Percentiles rank a stretch among this genome's conserved stretches.
phyloP scores from a whole-genome alignment of 2,888 invertebrate species.

The Hydriomena furcata region DNA sequence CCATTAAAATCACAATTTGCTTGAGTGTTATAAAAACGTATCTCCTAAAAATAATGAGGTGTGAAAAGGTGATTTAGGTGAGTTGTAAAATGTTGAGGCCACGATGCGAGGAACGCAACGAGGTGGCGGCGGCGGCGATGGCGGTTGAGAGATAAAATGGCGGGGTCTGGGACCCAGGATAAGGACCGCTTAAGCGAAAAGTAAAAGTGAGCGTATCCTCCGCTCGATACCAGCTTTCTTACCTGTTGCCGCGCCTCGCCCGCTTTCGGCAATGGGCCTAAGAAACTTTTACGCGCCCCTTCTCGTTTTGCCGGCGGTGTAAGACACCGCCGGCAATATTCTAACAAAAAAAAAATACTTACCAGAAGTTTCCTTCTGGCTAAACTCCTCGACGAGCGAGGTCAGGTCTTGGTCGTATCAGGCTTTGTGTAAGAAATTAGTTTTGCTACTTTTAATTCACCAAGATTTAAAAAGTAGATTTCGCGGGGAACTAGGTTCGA shows the following conservation, averaged over 20 bases:
- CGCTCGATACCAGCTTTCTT: conserved; percentile 63
- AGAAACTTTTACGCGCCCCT: conserved; percentile 67
- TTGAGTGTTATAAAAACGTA: not conserved
- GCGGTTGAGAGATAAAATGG: conserved; percentile 57
- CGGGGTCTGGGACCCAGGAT: conserved; percentile 56
- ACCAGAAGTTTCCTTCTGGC: conserved; percentile 53
- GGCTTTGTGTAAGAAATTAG: conserved; percentile 48
- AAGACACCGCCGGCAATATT: no score
- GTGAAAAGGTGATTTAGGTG: conserved; percentile 29
- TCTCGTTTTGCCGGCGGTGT: conserved; percentile 36
- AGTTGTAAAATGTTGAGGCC: conserved; percentile 24
- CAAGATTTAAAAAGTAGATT: conserved; percentile 57
- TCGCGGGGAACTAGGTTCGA: conserved; percentile 40
- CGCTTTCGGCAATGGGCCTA: conserved; percentile 42
- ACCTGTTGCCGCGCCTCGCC: conserved; percentile 72
- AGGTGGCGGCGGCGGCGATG: conserved; percentile 16
- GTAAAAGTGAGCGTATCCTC: conserved; percentile 57
- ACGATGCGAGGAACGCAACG: conserved; percentile 8
- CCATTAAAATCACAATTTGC: not conserved
- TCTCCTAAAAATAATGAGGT: conserved; percentile 23
- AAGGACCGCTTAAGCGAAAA: conserved; percentile 58
- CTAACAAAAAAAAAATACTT: conserved; percentile 45
- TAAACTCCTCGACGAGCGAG: conserved; percentile 4
- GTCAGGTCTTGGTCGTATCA: not conserved
- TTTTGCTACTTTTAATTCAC: conserved; percentile 30